Conservation (phyloP, 2,113 vertebrate species). For the Epinephelus moara region DNA sequence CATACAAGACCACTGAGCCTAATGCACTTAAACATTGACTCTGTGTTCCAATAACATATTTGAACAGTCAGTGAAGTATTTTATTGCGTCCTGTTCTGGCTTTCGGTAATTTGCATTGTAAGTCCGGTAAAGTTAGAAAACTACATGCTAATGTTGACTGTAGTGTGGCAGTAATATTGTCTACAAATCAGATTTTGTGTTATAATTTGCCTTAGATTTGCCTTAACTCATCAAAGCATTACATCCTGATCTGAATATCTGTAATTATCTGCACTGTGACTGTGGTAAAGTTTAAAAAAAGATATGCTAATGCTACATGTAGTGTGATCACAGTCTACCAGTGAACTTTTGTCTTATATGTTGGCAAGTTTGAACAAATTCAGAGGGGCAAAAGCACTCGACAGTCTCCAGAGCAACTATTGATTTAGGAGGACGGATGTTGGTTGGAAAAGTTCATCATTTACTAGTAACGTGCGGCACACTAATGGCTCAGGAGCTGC, state of each 20-base stretch:
- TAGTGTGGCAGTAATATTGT: conserved; percentile 8
- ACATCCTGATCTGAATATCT: neutral
- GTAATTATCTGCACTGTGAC: conserved; percentile 25
- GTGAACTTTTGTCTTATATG: conserved; percentile 53
- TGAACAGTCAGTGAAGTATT: conserved; percentile 72
- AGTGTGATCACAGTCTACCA: conserved; percentile 5
- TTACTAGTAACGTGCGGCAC: conserved; percentile 67
- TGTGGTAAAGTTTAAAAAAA: conserved; percentile 41
- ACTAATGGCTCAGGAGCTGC: conserved; percentile 40
- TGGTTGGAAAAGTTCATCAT: conserved; percentile 81
- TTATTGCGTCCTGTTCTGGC: conserved; percentile 66
- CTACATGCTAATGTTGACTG: conserved; percentile 13
- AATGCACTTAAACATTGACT: conserved; percentile 81
- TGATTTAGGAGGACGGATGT: conserved; percentile 72
- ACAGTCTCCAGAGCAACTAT: conserved; percentile 77
- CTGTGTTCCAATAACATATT: conserved; percentile 73
- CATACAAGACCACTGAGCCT: conserved; percentile 81
- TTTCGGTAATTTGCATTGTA: conserved; percentile 49
- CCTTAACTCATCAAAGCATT: conserved; percentile 15
- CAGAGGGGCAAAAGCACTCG: conserved; percentile 62
- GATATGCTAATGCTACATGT: conserved; percentile 47
- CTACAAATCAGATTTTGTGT: conserved; percentile 11
- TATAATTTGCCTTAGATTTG: conserved; percentile 9
- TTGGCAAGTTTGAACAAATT: conserved; percentile 66
- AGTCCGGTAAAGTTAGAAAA: conserved; percentile 50